Percentiles rank a stretch among this genome's conserved stretches.
phyloP scores from a whole-genome alignment of 2,113 vertebrate genomes.

The Spermophilus dauricus region DNA sequence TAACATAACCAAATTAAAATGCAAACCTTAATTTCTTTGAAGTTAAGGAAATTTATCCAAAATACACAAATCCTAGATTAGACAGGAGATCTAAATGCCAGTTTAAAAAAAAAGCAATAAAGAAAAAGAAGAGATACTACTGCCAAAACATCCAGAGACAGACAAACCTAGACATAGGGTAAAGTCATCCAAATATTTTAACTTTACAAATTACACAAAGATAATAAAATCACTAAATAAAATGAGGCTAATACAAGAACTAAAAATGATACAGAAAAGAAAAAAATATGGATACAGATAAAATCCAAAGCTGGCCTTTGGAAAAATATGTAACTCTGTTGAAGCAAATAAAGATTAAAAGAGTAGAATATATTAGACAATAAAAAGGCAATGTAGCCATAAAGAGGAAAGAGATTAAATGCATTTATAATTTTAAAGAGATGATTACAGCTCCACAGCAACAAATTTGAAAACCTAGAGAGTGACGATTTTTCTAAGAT shows the following conservation, averaged over 20 bases:
- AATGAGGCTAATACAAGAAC: not conserved
- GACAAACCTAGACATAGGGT: not conserved
- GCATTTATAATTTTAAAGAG: constrained; percentile 54
- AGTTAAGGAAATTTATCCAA: not conserved
- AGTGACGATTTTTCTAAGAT: not conserved
- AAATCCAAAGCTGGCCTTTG: constrained; percentile 24
- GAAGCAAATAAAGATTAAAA: constrained; percentile 53
- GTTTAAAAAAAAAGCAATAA: not conserved
- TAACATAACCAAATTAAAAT: constrained; percentile 30
- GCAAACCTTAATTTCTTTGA: not conserved
- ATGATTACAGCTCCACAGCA: constrained; percentile 25
- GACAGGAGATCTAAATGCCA: not conserved
- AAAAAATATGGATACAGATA: constrained; percentile 6
- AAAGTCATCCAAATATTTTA: not conserved
- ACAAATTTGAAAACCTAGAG: constrained; percentile 48
- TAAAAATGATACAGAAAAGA: not conserved
- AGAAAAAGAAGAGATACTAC: not conserved
- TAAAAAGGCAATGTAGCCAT: not conserved
- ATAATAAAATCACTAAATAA: constrained; percentile 37
- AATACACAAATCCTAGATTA: not conserved
- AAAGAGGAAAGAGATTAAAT: constrained; percentile 56
- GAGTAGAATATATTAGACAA: constrained; percentile 52
- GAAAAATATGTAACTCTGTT: not conserved
- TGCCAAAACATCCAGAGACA: not conserved
- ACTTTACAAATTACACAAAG: constrained; percentile 19